These are phyloP conservation scores for Papilio aristodemus DNA, from an alignment of 1,140 invertebrate species.

Conservation along the genomic window DNA sequence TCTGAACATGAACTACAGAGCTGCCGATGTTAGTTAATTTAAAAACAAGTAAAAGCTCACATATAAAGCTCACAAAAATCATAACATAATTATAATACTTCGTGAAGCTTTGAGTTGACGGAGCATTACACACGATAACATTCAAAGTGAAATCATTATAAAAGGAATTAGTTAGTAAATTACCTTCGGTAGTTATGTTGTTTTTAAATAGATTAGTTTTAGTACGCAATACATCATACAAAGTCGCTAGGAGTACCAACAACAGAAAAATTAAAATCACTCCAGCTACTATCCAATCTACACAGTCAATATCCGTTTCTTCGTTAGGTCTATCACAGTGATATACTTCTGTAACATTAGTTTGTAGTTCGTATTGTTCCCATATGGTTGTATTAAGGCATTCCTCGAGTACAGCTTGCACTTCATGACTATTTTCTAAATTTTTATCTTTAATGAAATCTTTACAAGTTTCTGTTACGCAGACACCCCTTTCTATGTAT, in stretches of 20 bases:
- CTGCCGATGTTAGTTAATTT: too few species aligned
- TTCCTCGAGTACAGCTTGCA: conserved; percentile 11
- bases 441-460: conserved; percentile 26
- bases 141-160: neutral
- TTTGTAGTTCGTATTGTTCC: conserved; percentile 29
- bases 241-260: conserved; percentile 1
- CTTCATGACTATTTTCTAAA: conserved; percentile 29
- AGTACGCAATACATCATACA: neutral
- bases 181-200: conserved; percentile 5
- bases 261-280: conserved; percentile 10
- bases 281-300: conserved; percentile 16
- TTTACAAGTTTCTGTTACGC: conserved; percentile 49
- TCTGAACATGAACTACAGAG: too few species aligned
- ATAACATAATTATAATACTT: too few species aligned
- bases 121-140: too few species aligned
- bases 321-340: conserved; percentile 31
- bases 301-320: neutral
- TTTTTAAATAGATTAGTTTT: neutral
- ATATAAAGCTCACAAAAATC: too few species aligned
- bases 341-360: conserved; percentile 24
- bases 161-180: neutral
- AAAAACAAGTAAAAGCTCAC: too few species aligned
- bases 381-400: conserved; percentile 28
- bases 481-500: conserved; percentile 65
- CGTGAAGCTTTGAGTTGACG: too few species aligned